A percentile compares a stretch with the other conserved stretches of the same genome.
Evolutionary conservation across 2,888 invertebrate species (phyloP).

Genomic region (Salpingus planirostris): DNA sequence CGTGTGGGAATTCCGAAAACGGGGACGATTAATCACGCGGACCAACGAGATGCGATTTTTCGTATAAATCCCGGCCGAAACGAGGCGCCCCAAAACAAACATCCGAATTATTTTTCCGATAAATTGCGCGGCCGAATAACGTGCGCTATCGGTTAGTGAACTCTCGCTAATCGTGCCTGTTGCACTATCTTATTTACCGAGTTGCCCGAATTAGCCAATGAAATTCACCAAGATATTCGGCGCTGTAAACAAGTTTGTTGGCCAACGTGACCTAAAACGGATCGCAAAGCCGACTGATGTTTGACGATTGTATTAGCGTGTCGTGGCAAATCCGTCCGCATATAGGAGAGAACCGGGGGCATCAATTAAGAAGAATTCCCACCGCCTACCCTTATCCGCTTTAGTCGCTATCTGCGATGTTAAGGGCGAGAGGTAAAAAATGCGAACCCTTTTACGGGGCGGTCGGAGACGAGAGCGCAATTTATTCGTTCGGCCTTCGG

Average conservation of each 20-base stretch:
- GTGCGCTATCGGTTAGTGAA: conserved; percentile 15
- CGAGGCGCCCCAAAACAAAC: too few species aligned
- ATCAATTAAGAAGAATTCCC: conserved; percentile 8
- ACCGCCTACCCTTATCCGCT: too few species aligned
- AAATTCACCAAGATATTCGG: conserved; percentile 14
- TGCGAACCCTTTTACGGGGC: conserved; percentile 16
- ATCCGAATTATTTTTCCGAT: too few species aligned
- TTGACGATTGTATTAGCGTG: conserved; percentile 1
- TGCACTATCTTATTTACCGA: conserved; percentile 16
- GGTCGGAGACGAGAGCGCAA: conserved; percentile 8
- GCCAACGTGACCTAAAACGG: conserved; percentile 13
- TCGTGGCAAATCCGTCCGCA: conserved; percentile 3
- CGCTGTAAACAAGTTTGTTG: conserved; percentile 13
- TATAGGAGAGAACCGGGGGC: too few species aligned
- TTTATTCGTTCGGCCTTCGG: conserved; percentile 15
- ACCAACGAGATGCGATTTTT: conserved; percentile 11
- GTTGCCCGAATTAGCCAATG: conserved; percentile 15
- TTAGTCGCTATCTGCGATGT: too few species aligned
- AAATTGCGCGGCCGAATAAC: too few species aligned
- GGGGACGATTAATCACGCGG: conserved; percentile 26
- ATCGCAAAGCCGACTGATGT: too few species aligned
- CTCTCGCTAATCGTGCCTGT: conserved; percentile 13
- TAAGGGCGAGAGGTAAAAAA: conserved; percentile 9
- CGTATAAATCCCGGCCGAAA: too few species aligned
- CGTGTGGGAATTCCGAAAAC: conserved; percentile 24